A percentile compares a stretch with the other conserved stretches of the same genome.
Conservation (phyloP, 1,140 invertebrate species). For the Diachasma alloeum region DNA sequence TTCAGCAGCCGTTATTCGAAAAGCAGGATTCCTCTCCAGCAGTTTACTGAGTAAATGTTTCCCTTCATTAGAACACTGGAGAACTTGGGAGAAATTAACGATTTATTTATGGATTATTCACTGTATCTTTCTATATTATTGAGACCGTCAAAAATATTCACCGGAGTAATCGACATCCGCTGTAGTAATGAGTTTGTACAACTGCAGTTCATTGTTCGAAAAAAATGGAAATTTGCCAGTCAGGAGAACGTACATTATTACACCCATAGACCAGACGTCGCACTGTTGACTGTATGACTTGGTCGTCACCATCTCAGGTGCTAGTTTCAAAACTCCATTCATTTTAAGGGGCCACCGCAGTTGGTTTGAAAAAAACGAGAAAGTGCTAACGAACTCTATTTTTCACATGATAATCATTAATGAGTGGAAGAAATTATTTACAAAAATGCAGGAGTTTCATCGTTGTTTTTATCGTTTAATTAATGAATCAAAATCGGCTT, state of each 20-base stretch:
- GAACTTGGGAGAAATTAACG: constrained; percentile 1
- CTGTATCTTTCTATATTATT: background rate
- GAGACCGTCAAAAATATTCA: constrained; percentile 23
- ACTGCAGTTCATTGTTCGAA: constrained; percentile 41
- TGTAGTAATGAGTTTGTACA: constrained; percentile 50
- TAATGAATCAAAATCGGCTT: too few relatives aligned
- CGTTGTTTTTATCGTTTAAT: too few relatives aligned
- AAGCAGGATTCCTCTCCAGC: constrained; percentile 65
- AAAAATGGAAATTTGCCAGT: constrained; percentile 54
- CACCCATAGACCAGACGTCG: constrained; percentile 70
- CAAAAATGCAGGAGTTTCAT: too few relatives aligned
- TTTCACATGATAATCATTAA: too few relatives aligned
- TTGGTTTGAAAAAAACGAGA: too few relatives aligned
- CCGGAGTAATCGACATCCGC: constrained; percentile 34
- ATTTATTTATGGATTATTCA: background rate
- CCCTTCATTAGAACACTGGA: constrained; percentile 47
- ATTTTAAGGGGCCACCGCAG: too few relatives aligned
- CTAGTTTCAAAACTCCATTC: constrained; percentile 37
- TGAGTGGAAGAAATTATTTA: too few relatives aligned
- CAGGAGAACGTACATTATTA: constrained; percentile 67
- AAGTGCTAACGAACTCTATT: too few relatives aligned
- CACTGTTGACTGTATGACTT: constrained; percentile 69
- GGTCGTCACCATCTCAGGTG: constrained; percentile 68
- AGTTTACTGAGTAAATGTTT: constrained; percentile 59
- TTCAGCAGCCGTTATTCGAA: constrained; percentile 65